phyloP scores from a whole-genome alignment of 1,140 invertebrate genomes.

The Diachasma alloeum region DNA sequence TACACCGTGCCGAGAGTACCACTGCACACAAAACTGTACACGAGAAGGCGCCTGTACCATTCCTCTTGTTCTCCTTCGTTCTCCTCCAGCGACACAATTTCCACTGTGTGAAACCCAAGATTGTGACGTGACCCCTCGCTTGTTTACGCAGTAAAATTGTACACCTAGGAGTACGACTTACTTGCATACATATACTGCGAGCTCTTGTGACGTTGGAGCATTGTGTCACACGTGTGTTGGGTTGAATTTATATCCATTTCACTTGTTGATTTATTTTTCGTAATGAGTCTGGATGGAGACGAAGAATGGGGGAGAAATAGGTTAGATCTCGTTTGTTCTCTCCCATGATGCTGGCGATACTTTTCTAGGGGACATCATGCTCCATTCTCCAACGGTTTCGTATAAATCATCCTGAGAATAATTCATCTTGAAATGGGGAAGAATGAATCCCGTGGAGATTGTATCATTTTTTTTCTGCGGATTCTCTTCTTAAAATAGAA shows the following conservation, averaged over 20 bases:
- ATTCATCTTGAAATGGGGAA: background rate
- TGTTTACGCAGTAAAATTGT: slow-evolving; percentile 46
- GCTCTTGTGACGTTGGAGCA: slow-evolving; percentile 34
- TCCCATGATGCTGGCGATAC: background rate
- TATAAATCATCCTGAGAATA: background rate
- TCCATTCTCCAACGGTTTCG: background rate
- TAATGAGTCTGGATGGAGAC: background rate
- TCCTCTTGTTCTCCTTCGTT: slow-evolving; percentile 4
- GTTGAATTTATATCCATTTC: background rate
- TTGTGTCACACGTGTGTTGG: background rate
- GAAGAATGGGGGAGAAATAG: background rate
- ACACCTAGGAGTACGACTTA: slow-evolving; percentile 39
- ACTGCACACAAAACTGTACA: background rate
- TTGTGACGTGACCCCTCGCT: slow-evolving; percentile 13
- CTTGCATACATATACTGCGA: slow-evolving; percentile 14
- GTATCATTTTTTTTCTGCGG: background rate
- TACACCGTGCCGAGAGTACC: background rate
- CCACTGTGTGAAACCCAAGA: slow-evolving; percentile 2
- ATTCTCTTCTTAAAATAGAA: background rate
- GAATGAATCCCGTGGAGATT: background rate
- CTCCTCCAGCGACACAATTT: background rate
- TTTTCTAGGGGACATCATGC: background rate
- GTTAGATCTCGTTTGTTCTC: background rate
- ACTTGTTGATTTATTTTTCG: background rate
- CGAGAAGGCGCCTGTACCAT: background rate